Conservation (phyloP, 35 echinoderm and acorn worm species). For the Amphiura filiformis region DNA sequence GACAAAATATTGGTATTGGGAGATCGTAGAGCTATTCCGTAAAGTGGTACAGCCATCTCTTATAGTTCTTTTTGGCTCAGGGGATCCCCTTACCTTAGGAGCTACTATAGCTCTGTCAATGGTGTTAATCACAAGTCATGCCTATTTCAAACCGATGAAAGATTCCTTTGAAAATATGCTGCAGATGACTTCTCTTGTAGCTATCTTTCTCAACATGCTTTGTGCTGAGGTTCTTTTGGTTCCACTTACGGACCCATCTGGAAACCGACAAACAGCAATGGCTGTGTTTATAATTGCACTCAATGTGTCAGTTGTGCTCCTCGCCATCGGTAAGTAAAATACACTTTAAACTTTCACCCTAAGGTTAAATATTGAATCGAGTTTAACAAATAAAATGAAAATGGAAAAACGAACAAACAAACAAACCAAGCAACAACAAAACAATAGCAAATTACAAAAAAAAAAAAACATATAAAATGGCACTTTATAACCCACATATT, state of each 20-base stretch:
- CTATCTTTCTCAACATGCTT: neutral
- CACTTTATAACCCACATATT: too few relatives aligned
- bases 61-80: slow-evolving; percentile 26
- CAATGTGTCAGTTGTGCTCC: neutral
- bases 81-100: slow-evolving; percentile 19
- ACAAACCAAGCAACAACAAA: too few relatives aligned
- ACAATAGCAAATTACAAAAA: too few relatives aligned
- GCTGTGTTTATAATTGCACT: neutral
- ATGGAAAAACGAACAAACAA: too few relatives aligned
- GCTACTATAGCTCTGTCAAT: slow-evolving; percentile 26
- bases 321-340: neutral
- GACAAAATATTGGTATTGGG: slow-evolving; percentile 49
- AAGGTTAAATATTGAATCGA: too few relatives aligned
- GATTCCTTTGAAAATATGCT: slow-evolving; percentile 25
- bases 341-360: too few relatives aligned
- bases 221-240: neutral
- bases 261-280: neutral
- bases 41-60: slow-evolving; percentile 28
- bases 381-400: too few relatives aligned
- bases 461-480: too few relatives aligned
- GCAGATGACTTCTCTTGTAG: slow-evolving; percentile 39
- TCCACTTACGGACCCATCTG: neutral
- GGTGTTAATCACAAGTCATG: slow-evolving; percentile 25
- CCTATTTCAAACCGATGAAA: too few relatives aligned
- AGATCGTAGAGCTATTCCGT: slow-evolving; percentile 41